Evolutionary conservation across 2,888 invertebrate species (phyloP), one percentile per base, ranked within the genome.

Genomic region (Chirona hameri): DNA sequence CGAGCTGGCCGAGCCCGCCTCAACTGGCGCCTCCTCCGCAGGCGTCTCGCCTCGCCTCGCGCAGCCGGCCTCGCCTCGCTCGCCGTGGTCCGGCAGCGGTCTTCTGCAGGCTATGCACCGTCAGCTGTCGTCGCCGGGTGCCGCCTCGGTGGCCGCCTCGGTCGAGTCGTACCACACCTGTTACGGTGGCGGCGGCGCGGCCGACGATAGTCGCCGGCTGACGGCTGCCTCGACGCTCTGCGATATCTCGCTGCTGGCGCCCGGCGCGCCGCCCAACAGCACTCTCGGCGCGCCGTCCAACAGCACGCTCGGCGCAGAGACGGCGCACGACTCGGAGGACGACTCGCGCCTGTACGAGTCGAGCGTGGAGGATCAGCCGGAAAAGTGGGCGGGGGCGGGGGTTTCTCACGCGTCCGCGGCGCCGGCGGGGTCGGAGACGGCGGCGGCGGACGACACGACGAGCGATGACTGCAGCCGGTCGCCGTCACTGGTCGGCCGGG

Each of bases 21-120:
- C 39, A 7, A 18, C 52, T 4, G 7, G 80, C 12, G 85, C 83
- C 39, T 83, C 83, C 21, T 84, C 84, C 84, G 84, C 83, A 83
- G 15, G 84, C 84, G 48, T 82, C 81, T 0, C 83, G 82, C 18
- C 82, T 57, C n/a, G 5, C 82, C 82, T 39, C 84, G 84, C 57
- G 84, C 84, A 24, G 83, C 82, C 18, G 72, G 81, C 31, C 29
- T 82, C 46, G 55, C 27, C 10, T 29, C 9, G 27, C 79, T 52
- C 27, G 82, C 46, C 65, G 39, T 60, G 29, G 27, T 69, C 84
- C 84, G 83, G 1, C 97, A 93, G 0, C 97, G 97, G 0, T 97
- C 97, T 0, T 97, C 97, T 85, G 95, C 95, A 0, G 96, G 96
- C 82, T 97, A 97, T 0, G 96, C 96, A 4, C 96, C 96, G 86